phyloP scores from a whole-genome alignment of 2,113 vertebrate species.

The Parus major region DNA sequence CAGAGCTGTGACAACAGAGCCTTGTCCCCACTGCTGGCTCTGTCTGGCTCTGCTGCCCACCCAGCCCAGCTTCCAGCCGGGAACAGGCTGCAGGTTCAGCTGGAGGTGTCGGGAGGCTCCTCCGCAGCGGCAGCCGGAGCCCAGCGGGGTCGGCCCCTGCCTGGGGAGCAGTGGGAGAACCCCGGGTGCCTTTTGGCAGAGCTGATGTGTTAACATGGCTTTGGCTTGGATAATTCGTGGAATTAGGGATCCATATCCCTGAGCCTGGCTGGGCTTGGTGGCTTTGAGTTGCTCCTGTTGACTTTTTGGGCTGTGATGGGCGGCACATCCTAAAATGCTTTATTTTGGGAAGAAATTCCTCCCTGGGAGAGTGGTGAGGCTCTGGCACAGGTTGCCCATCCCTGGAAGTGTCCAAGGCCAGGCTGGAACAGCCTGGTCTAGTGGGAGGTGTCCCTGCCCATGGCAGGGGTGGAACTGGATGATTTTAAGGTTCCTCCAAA shows the following conservation, averaged over 20 bases:
- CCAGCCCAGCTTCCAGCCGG: background rate
- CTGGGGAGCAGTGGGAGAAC: background rate
- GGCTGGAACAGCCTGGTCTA: background rate
- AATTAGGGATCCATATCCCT: fast-evolving
- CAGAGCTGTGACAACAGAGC: background rate
- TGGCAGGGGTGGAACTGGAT: background rate
- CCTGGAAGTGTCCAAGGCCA: background rate
- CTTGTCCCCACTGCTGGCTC: background rate
- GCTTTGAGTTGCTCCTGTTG: background rate
- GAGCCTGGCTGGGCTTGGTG: fast-evolving
- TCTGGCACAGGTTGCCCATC: background rate
- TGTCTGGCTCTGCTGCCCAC: background rate
- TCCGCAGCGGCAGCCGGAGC: background rate
- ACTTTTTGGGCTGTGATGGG: background rate
- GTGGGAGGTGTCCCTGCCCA: background rate
- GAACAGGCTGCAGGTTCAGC: background rate
- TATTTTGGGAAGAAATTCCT: background rate
- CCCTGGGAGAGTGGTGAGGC: background rate
- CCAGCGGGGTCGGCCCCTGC: fast-evolving
- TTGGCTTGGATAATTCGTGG: fast-evolving
- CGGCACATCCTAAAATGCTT: fast-evolving
- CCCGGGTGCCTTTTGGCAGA: background rate
- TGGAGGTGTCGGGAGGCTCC: fast-evolving
- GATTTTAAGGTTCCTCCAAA: background rate
- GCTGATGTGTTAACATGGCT: fast-evolving